These are phyloP conservation scores for Urechis unicinctus DNA, from an alignment of 2,888 invertebrate species.

Conservation along the genomic window DNA sequence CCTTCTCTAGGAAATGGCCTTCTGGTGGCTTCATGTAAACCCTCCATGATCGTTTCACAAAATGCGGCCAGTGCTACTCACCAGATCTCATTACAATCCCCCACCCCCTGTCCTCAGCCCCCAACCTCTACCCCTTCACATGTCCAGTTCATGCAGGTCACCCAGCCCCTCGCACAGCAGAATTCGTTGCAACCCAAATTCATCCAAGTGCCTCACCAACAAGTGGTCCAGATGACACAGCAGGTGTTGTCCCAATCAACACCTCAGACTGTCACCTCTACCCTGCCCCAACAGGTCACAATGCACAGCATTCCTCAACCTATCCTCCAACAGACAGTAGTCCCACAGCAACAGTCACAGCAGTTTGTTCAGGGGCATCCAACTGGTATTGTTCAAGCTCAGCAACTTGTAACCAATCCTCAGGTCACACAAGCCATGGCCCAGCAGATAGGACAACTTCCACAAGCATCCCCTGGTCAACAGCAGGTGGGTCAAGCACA, in stretches of 20 bases:
- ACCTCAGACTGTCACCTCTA: neutral
- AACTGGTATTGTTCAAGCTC: neutral
- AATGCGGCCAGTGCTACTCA: too few relatives aligned
- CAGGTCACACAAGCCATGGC: too few relatives aligned
- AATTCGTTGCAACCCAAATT: neutral
- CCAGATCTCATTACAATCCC: too few relatives aligned
- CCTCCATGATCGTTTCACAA: too few relatives aligned
- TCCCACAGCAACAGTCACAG: neutral
- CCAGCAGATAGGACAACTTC: too few relatives aligned
- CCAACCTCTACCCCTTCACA: too few relatives aligned
- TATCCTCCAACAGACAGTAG: constrained; percentile 2
- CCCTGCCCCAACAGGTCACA: neutral
- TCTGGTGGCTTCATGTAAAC: too few relatives aligned
- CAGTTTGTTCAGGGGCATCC: neutral
- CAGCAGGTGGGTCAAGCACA: neutral
- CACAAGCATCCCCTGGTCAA: neutral
- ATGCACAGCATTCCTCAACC: constrained; percentile 3
- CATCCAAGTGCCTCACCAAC: too few relatives aligned
- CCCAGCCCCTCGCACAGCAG: constrained; percentile 8
- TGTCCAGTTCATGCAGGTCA: too few relatives aligned
- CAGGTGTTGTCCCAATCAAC: neutral
- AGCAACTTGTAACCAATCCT: neutral
- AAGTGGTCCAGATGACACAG: neutral
- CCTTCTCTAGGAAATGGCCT: too few relatives aligned
- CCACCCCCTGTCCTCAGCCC: too few relatives aligned